These are phyloP conservation scores for Xenops minutus DNA, from an alignment of 2,797 vertebrate species.

Conservation along the genomic window DNA sequence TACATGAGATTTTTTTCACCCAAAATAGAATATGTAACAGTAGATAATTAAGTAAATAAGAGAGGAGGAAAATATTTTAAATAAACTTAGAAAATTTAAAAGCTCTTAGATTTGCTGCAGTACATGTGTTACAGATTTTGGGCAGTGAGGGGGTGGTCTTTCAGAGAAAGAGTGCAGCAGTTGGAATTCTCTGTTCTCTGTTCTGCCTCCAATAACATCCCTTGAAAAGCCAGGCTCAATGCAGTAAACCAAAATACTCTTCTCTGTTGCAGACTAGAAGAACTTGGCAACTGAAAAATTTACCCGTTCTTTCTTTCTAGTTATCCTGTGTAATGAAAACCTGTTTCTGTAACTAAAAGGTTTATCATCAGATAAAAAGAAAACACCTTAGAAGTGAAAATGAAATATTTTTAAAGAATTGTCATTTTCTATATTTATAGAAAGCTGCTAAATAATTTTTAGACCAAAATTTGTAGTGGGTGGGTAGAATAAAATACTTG, in stretches of 20 bases:
- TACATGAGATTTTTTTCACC: neutral
- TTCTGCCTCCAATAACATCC: neutral
- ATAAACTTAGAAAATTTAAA: neutral
- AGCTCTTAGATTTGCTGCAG: neutral
- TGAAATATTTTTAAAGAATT: neutral
- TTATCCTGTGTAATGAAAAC: neutral
- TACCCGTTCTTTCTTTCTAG: neutral
- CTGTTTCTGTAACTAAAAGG: neutral
- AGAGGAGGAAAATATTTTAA: neutral
- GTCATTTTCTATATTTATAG: neutral
- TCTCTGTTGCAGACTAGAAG: neutral
- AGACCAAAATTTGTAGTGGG: neutral
- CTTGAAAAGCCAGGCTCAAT: neutral
- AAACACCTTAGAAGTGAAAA: neutral
- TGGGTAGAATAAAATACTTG: neutral
- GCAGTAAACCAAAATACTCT: neutral
- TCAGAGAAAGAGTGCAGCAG: neutral
- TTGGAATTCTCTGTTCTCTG: neutral
- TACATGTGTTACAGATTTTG: neutral
- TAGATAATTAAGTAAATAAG: conserved; percentile 14
- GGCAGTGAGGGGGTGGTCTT: neutral
- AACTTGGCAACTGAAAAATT: neutral
- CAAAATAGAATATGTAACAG: neutral
- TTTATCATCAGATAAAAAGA: neutral
- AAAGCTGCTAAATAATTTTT: neutral